Evolutionary conservation across 2,888 invertebrate species (phyloP).

Genomic region (Geophilus truncorum): DNA sequence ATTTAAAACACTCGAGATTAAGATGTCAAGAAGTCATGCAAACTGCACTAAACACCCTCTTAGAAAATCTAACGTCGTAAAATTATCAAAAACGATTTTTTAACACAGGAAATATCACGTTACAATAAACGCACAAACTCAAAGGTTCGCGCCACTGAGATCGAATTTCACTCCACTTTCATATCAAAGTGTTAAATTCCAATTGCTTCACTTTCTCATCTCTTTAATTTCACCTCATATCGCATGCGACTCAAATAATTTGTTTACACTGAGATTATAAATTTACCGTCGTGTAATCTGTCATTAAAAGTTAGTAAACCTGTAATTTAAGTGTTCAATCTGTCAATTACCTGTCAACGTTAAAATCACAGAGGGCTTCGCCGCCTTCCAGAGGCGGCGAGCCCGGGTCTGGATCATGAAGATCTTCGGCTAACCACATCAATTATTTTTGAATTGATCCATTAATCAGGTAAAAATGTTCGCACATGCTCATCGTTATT

Average conservation of each 20-base stretch:
- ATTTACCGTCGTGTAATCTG: background rate
- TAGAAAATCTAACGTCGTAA: background rate
- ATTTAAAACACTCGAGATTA: constrained; percentile 1
- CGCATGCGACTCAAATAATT: no score
- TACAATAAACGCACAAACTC: background rate
- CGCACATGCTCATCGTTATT: background rate
- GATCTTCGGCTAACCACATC: constrained; percentile 35
- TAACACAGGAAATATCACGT: constrained; percentile 12
- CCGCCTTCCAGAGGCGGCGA: constrained; percentile 40
- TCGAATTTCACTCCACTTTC: background rate
- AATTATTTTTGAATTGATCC: background rate
- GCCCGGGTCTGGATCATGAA: constrained; percentile 34
- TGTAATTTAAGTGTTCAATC: background rate
- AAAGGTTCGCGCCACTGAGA: background rate
- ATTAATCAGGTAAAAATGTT: constrained; percentile 22
- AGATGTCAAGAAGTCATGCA: background rate
- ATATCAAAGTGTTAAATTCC: background rate
- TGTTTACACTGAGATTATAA: no score
- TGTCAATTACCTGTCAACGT: constrained; percentile 36
- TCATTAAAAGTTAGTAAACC: background rate
- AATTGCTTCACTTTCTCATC: no score
- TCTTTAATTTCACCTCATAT: no score
- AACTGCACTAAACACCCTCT: background rate
- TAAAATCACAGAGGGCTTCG: constrained; percentile 41
- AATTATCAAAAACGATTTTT: background rate